phyloP scores from a whole-genome alignment of 1,140 invertebrate genomes.

The Chrysomallon squamiferum region DNA sequence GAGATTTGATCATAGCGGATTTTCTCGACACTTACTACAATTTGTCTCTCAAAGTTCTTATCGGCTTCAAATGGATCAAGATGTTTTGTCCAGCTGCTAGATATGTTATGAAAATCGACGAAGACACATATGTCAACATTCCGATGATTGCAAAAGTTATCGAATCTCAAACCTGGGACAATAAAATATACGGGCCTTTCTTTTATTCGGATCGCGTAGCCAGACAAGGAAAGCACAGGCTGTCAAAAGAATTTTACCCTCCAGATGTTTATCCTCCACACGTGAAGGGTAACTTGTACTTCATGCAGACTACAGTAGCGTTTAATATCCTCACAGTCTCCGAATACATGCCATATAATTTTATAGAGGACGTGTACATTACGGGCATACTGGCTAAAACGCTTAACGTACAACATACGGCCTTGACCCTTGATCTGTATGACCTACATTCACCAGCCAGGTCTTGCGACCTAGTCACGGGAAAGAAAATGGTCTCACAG shows the following conservation, averaged over 20 bases:
- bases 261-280: slow-evolving; percentile 43
- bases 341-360: slow-evolving; percentile 41
- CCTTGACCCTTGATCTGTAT: background rate
- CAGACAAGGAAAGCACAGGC: slow-evolving; percentile 38
- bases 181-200: slow-evolving; percentile 14
- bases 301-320: slow-evolving; percentile 39
- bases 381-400: slow-evolving; percentile 59
- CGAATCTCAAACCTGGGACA: slow-evolving; percentile 8
- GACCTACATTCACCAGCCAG: too few species aligned
- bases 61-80: slow-evolving; percentile 80
- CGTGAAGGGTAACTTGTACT: slow-evolving; percentile 46
- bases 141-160: slow-evolving; percentile 32
- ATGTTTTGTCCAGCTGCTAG: slow-evolving; percentile 70
- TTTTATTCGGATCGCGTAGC: slow-evolving; percentile 24
- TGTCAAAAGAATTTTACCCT: slow-evolving; percentile 34
- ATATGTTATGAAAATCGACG: slow-evolving; percentile 66
- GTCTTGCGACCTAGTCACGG: too few species aligned
- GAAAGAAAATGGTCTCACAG: too few species aligned
- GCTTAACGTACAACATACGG: slow-evolving; percentile 21
- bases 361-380: slow-evolving; percentile 63
- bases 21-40: slow-evolving; percentile 83
- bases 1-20: slow-evolving; percentile 80
- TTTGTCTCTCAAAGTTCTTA: slow-evolving; percentile 85
- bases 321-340: slow-evolving; percentile 32
- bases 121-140: slow-evolving; percentile 67